Percentiles rank a stretch among this genome's conserved stretches.
phyloP scores from a whole-genome alignment of 2,113 vertebrate genomes.

The Dasyurus viverrinus region DNA sequence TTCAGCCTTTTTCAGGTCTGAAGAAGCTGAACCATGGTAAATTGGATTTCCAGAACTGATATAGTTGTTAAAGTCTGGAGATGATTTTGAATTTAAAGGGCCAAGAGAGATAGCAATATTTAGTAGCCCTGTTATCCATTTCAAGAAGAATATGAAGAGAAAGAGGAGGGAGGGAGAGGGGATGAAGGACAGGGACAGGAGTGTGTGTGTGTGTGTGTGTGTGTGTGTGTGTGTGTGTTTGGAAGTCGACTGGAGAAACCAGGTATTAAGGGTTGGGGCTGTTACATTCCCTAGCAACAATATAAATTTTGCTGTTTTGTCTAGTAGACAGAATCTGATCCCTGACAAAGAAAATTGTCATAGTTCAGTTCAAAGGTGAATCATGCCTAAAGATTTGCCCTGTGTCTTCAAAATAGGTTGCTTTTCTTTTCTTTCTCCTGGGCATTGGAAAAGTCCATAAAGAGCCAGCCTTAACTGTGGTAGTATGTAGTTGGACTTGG shows the following conservation, averaged over 20 bases:
- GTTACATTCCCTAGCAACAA: not conserved
- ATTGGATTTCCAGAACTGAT: not conserved
- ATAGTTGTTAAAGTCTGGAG: not conserved
- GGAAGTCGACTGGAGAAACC: not conserved
- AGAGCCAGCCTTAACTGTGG: not conserved
- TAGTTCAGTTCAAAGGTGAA: not conserved
- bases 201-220: not conserved
- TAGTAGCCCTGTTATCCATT: not conserved
- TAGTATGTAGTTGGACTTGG: not conserved
- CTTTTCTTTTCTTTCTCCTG: not conserved
- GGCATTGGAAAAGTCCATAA: not conserved
- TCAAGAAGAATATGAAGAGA: not conserved
- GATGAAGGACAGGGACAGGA: no score
- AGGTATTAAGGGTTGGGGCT: not conserved
- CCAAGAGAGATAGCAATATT: not conserved
- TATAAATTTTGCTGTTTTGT: not conserved
- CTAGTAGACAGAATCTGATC: not conserved
- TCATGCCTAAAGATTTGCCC: not conserved
- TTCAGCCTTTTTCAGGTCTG: not conserved
- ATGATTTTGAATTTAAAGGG: slow-evolving; percentile 12
- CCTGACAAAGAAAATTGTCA: not conserved
- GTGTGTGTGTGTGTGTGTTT: not conserved
- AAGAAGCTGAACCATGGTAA: not conserved
- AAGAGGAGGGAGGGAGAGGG: no score
- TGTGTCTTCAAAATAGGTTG: not conserved